Evolutionary conservation across 2,797 vertebrate genomes (phyloP).

Genomic region (Manis pentadactyla): DNA sequence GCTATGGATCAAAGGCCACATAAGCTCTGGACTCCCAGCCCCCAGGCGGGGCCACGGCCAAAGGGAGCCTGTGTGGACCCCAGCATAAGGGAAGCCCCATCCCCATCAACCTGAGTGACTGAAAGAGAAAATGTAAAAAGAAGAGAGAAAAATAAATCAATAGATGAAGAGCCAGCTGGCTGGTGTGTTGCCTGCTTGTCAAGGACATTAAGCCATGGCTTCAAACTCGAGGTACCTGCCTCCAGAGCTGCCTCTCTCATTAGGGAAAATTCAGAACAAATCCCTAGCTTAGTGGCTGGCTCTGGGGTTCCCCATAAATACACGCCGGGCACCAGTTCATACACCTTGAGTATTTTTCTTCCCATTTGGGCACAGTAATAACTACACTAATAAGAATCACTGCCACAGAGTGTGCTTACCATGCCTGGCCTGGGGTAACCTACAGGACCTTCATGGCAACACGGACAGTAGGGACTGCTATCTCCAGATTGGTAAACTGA

Average conservation of each 20-base stretch:
- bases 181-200: not conserved
- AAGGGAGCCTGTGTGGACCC: not conserved
- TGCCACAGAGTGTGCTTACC: not conserved
- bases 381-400: not conserved
- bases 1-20: not conserved
- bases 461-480: rapidly evolving
- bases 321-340: not conserved
- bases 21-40: not conserved
- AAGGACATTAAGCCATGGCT: not conserved
- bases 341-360: not conserved
- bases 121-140: not conserved
- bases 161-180: not conserved
- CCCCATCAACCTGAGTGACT: not conserved
- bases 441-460: not conserved
- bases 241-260: not conserved
- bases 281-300: not conserved
- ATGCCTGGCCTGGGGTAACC: not conserved
- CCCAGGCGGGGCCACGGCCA: not conserved
- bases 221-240: not conserved
- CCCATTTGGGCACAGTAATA: not conserved
- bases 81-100: not conserved
- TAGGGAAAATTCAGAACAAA: not conserved
- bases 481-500: not conserved
- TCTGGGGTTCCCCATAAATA: not conserved
- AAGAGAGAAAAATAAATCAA: not conserved